phyloP scores from a whole-genome alignment of 2,888 invertebrate genomes.

The Strigamia maritima region DNA sequence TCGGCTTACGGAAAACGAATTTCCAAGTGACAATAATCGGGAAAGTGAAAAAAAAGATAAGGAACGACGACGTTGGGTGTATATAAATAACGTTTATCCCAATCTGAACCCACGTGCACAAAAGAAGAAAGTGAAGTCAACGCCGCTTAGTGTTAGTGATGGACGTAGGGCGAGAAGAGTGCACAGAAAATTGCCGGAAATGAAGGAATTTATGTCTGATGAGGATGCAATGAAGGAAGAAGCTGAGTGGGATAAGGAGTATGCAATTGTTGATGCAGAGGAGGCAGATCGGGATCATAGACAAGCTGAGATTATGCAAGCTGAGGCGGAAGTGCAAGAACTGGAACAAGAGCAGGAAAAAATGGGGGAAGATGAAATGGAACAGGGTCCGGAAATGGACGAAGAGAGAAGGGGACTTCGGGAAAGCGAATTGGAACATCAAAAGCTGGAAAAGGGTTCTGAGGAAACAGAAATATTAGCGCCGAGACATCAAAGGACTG shows the following conservation, averaged over 20 bases:
- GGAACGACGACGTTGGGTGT: background rate
- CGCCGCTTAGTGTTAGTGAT: background rate
- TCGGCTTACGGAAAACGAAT: background rate
- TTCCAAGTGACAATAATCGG: background rate
- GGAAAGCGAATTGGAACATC: background rate
- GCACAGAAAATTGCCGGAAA: background rate
- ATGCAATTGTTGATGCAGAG: background rate
- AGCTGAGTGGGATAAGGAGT: background rate
- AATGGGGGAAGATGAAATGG: background rate
- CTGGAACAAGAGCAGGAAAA: background rate
- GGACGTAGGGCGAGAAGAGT: background rate
- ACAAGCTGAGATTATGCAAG: background rate
- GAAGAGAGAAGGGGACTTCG: background rate
- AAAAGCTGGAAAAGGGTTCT: background rate
- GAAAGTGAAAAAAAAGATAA: background rate
- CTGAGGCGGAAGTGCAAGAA: background rate
- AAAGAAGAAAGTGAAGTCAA: background rate
- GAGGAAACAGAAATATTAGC: background rate
- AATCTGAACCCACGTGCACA: background rate
- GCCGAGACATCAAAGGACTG: background rate
- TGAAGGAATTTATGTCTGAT: background rate
- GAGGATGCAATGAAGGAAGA: background rate
- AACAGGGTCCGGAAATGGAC: background rate
- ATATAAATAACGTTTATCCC: conserved; percentile 1
- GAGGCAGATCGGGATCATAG: background rate